These are phyloP conservation scores for Micrasema minimum DNA, from an alignment of 1,140 invertebrate genomes.

Conservation along the genomic window DNA sequence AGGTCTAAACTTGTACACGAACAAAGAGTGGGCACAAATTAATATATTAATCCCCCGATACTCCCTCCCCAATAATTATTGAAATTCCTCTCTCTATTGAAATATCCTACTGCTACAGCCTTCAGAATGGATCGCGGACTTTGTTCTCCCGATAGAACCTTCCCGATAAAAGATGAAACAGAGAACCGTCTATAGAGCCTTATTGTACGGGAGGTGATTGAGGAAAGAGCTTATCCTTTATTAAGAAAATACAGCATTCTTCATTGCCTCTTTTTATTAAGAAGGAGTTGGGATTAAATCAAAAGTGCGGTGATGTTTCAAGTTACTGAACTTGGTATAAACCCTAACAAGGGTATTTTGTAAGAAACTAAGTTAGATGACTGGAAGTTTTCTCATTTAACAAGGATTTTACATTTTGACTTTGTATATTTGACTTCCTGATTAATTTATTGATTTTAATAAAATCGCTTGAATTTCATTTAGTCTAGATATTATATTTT, in stretches of 20 bases:
- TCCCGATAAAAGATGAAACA: conserved; percentile 27
- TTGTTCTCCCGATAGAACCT: background rate
- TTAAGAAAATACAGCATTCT: conserved; percentile 4
- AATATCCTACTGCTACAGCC: conserved; percentile 14
- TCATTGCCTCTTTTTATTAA: background rate
- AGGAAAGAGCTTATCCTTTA: conserved; percentile 26
- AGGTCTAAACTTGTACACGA: conserved; percentile 2
- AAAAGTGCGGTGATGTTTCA: background rate
- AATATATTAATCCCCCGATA: conserved; percentile 40
- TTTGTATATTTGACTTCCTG: too few relatives aligned
- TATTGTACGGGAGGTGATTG: conserved; percentile 9
- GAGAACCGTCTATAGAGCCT: conserved; percentile 4
- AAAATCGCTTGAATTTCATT: too few relatives aligned
- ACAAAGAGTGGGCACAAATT: conserved; percentile 20
- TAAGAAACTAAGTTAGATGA: too few relatives aligned
- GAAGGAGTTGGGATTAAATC: conserved; percentile 14
- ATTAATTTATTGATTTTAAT: too few relatives aligned
- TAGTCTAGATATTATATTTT: too few relatives aligned
- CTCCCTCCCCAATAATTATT: conserved; percentile 28
- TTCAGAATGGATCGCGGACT: background rate
- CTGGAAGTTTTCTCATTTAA: too few relatives aligned
- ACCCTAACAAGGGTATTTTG: too few relatives aligned
- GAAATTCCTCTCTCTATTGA: conserved; percentile 39
- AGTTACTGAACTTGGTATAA: too few relatives aligned
- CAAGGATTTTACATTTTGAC: too few relatives aligned